Evolutionary conservation across 2,888 invertebrate species (phyloP).

Genomic region (Caenorhabditis doughertyi): DNA sequence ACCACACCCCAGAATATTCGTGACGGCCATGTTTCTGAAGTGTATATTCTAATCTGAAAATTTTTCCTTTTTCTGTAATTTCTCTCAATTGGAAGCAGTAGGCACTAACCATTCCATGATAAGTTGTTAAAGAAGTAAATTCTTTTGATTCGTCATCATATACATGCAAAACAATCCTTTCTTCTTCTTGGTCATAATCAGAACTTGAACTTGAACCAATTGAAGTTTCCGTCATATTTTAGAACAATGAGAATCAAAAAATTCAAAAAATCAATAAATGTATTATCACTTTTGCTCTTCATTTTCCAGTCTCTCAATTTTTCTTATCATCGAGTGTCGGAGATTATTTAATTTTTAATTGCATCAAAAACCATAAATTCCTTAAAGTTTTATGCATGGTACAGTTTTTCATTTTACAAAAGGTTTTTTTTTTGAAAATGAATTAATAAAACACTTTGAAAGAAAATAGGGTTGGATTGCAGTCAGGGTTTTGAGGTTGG

Average conservation of each 20-base stretch:
- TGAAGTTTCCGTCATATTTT: slow-evolving; percentile 29
- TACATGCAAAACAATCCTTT: slow-evolving; percentile 71
- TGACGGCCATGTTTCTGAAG: slow-evolving; percentile 76
- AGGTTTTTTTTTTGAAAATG: no score
- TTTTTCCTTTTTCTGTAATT: slow-evolving; percentile 41
- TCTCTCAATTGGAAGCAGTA: slow-evolving; percentile 9
- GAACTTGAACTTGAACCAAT: slow-evolving; percentile 20
- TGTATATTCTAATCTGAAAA: slow-evolving; percentile 72
- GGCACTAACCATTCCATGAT: slow-evolving; percentile 75
- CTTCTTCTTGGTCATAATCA: slow-evolving; percentile 45
- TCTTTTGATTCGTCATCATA: slow-evolving; percentile 75
- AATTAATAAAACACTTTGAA: background rate
- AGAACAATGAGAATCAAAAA: background rate
- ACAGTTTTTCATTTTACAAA: slow-evolving; percentile 15
- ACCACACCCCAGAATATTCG: slow-evolving; percentile 77
- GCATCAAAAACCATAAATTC: slow-evolving; percentile 29
- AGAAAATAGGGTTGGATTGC: background rate
- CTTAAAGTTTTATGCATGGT: slow-evolving; percentile 31
- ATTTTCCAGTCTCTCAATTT: background rate
- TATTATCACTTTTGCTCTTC: background rate
- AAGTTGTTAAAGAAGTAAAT: slow-evolving; percentile 74
- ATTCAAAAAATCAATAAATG: slow-evolving; percentile 17
- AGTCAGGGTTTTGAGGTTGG: slow-evolving; percentile 11
- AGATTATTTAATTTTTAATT: slow-evolving; percentile 32
- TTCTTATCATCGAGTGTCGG: slow-evolving; percentile 23